phyloP scores from a whole-genome alignment of 2,113 vertebrate genomes.

The Clarias magur region DNA sequence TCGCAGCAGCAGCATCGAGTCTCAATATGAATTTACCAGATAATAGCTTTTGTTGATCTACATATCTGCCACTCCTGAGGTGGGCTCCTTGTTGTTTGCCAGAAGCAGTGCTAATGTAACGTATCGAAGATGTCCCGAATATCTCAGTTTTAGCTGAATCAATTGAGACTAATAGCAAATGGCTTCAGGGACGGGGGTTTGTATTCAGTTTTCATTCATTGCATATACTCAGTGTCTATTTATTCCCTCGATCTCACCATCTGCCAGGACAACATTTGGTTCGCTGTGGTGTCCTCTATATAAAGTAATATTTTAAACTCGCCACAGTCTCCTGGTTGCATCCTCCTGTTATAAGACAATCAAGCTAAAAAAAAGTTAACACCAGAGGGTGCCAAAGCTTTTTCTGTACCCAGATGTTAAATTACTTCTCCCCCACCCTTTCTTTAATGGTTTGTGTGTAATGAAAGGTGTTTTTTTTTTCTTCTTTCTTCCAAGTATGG shows the following conservation, averaged over 20 bases:
- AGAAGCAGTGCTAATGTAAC: not conserved
- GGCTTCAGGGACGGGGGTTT: not conserved
- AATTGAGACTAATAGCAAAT: slow-evolving; percentile 9
- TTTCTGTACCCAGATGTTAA: slow-evolving; percentile 64
- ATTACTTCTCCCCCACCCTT: slow-evolving; percentile 12
- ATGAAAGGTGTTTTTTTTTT: not conserved
- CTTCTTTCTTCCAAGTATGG: not conserved
- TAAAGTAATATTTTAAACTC: slow-evolving; percentile 40
- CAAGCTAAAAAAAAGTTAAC: slow-evolving; percentile 70
- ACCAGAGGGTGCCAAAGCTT: slow-evolving; percentile 84
- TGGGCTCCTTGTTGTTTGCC: not conserved
- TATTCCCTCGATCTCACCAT: not conserved
- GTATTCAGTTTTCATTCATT: not conserved
- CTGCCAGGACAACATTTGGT: slow-evolving; percentile 15
- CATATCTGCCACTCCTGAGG: slow-evolving; percentile 1
- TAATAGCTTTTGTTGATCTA: slow-evolving; percentile 7
- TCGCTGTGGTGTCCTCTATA: slow-evolving; percentile 19
- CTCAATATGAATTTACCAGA: slow-evolving; percentile 22
- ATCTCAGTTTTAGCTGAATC: not conserved
- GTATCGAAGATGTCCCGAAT: slow-evolving; percentile 12
- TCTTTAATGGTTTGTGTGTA: slow-evolving; percentile 37
- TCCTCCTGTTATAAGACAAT: slow-evolving; percentile 44
- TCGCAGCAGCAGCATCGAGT: slow-evolving; percentile 16
- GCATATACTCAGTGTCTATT: not conserved
- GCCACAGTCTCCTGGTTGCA: slow-evolving; percentile 29